A percentile compares a stretch with the other conserved stretches of the same genome.
These are phyloP conservation scores for Psilanteris sp. DNA, from an alignment of 1,140 invertebrate species.

Conservation along the genomic window DNA sequence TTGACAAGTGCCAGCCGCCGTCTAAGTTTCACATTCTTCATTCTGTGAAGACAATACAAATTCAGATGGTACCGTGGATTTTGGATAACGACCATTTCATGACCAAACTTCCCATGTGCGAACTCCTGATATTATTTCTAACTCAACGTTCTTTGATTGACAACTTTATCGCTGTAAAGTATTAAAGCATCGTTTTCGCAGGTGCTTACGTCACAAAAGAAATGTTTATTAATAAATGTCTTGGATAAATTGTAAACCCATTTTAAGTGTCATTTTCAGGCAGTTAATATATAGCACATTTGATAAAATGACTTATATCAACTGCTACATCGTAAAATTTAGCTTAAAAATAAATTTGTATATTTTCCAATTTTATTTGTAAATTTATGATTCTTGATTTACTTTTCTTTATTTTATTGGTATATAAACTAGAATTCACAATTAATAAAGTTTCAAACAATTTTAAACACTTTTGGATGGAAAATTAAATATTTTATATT, in stretches of 20 bases:
- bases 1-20: constrained; percentile 46
- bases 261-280: background rate
- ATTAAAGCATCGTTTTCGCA: constrained; percentile 43
- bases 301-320: no score
- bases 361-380: no score
- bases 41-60: constrained; percentile 37
- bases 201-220: constrained; percentile 9
- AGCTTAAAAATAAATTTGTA: no score
- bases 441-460: no score
- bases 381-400: no score
- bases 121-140: constrained; percentile 39
- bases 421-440: no score
- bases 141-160: constrained; percentile 55
- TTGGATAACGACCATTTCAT: constrained; percentile 53
- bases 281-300: background rate
- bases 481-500: no score
- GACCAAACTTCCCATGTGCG: constrained; percentile 30
- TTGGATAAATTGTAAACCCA: background rate
- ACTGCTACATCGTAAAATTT: no score
- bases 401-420: no score
- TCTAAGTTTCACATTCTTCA: background rate
- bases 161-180: constrained; percentile 41
- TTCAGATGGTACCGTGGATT: constrained; percentile 40
- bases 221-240: constrained; percentile 24
- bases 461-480: no score